Evolutionary conservation across 1,140 invertebrate genomes (phyloP), one percentile per base, ranked within the genome.

Genomic region (Megalopta genalis): DNA sequence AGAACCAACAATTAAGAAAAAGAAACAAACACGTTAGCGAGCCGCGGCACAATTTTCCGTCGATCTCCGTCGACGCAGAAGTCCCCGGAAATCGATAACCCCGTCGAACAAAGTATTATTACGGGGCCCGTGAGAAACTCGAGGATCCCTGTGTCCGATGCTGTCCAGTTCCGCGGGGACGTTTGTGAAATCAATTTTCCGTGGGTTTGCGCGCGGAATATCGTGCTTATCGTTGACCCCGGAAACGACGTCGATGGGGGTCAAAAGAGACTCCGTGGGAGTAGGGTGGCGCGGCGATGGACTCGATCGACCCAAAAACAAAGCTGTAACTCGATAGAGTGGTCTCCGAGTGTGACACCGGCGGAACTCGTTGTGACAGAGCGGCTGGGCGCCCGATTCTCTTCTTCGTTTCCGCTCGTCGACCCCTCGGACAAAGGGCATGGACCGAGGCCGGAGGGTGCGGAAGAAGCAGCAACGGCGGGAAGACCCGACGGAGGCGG

Each of bases 271-370:
- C 52, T 65, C 32, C 49, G 2, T 6, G 9, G 42, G 32, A 60
- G 16, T 32, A 32, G 32, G 1, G 32, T 32, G 32, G 32, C 80
- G 83, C 80, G 72, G 42, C 83, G 82, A 85, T 60, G 72, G 77
- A 77, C 73, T 76, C 70, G 75, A 70, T 64, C 79, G 85, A 76
- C 82, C 83, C 81, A 77, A 89, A 87, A 89, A 88, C 84, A 86
- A 85, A 87, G 70, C 81, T 72, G 75, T 88, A 90, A 89, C 86
- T 89, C 81, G 87, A 90, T 90, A 88, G 87, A 87, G 85, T 83
- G 78, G 73, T 89, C 87, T 9, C 18, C 54, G 18, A n/a, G 7
- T 54, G 67, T 66, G 66, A 75, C 69, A 62, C 78, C 85, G 80
- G 75, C 66, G 80, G 86, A 89, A 90, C 82, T 89, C 75, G 77